These are phyloP conservation scores for Drosophila santomea DNA, from an alignment of 1,140 invertebrate species.

Conservation along the genomic window DNA sequence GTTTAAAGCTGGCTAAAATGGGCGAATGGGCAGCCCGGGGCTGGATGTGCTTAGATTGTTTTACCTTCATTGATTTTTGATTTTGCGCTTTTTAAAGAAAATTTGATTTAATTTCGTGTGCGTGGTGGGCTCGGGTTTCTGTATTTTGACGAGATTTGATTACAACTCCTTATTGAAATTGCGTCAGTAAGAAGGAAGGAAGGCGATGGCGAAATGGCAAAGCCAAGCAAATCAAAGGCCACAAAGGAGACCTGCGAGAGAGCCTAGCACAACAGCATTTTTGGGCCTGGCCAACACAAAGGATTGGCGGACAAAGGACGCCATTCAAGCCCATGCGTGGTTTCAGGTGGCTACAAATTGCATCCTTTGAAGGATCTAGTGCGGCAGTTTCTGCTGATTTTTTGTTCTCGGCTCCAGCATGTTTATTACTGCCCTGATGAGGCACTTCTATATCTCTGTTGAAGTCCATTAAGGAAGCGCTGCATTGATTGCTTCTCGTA, in stretches of 20 bases:
- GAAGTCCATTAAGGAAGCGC: conserved; percentile 46
- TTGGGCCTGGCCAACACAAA: conserved; percentile 19
- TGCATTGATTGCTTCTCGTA: conserved; percentile 67
- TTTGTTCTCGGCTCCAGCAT: conserved; percentile 14
- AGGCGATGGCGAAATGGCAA: conserved; percentile 14
- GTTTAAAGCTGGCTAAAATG: conserved; percentile 62
- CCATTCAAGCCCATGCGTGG: conserved; percentile 27
- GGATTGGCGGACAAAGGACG: conserved; percentile 36
- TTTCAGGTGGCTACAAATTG: conserved; percentile 37
- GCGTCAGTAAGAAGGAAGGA: conserved; percentile 31
- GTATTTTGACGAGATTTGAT: conserved; percentile 73
- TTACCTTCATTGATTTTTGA: conserved; percentile 81
- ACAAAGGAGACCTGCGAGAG: conserved; percentile 24
- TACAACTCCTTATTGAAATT: conserved; percentile 75
- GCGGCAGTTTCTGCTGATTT: background rate
- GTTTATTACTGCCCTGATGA: conserved; percentile 48
- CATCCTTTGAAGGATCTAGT: conserved; percentile 6
- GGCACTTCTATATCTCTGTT: conserved; percentile 11
- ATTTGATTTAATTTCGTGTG: conserved; percentile 72
- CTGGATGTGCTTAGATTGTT: conserved; percentile 48
- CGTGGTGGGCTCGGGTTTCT: conserved; percentile 60
- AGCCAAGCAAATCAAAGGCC: conserved; percentile 43
- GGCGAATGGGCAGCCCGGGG: conserved; percentile 23
- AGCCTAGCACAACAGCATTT: conserved; percentile 22
- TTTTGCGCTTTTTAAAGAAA: conserved; percentile 49